Percentiles rank a stretch among this genome's conserved stretches.
These are phyloP conservation scores for Eristalis arbustorum DNA, from an alignment of 2,888 invertebrate genomes.

Conservation along the genomic window DNA sequence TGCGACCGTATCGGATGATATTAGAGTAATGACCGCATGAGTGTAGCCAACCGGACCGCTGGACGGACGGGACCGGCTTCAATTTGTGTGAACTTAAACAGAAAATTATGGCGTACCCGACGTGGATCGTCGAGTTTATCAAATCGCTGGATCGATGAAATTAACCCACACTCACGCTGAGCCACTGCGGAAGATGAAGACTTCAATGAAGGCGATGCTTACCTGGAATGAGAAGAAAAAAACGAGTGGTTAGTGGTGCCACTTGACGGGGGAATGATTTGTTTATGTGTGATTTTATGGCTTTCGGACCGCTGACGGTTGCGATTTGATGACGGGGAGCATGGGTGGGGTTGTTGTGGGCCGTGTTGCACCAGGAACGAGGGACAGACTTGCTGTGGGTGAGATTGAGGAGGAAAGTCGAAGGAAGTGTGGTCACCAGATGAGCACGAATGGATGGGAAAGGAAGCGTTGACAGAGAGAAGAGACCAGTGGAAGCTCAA, in stretches of 20 bases:
- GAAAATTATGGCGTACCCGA: not conserved
- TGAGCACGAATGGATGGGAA: too few relatives aligned
- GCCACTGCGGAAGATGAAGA: not conserved
- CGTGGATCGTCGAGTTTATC: not conserved
- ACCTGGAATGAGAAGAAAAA: not conserved
- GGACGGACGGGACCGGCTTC: not conserved
- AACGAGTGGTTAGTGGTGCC: not conserved
- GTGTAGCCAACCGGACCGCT: conserved; percentile 2
- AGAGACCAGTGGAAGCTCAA: too few relatives aligned
- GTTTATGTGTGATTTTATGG: not conserved
- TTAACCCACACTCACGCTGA: not conserved
- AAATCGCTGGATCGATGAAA: not conserved
- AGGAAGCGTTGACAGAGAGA: too few relatives aligned
- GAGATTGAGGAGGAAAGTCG: too few relatives aligned
- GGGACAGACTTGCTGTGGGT: too few relatives aligned
- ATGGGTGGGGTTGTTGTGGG: too few relatives aligned
- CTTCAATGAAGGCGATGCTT: not conserved
- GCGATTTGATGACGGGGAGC: not conserved
- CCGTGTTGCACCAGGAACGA: too few relatives aligned
- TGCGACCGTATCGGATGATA: conserved; percentile 1
- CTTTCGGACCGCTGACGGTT: not conserved
- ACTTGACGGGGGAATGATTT: not conserved
- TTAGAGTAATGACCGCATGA: conserved; percentile 43
- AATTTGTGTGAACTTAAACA: conserved; percentile 3
- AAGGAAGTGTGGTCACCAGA: too few relatives aligned